Conservation (phyloP, 2,113 vertebrate species). For the Monarcha castaneiventris region DNA sequence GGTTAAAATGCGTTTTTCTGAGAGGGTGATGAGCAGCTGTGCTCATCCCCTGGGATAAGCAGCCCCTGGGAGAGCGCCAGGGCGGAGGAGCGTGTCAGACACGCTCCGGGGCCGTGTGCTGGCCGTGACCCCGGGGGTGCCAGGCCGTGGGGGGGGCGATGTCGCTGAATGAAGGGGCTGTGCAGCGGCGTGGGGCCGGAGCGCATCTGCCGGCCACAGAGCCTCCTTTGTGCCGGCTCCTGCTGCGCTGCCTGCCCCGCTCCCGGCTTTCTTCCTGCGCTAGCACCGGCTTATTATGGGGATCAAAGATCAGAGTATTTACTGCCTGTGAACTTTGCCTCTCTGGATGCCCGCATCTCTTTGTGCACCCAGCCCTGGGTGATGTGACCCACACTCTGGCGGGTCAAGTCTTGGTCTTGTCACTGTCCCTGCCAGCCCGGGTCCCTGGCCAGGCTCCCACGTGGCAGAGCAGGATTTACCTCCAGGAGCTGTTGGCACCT, state of each 20-base stretch:
- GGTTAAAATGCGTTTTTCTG: neutral
- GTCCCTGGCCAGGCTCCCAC: accelerated
- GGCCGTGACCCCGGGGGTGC: neutral
- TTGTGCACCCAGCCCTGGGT: accelerated
- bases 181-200: neutral
- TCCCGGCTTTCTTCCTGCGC: neutral
- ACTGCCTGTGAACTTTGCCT: neutral
- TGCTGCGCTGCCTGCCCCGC: neutral
- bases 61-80: neutral
- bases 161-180: neutral
- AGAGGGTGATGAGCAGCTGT: neutral
- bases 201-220: constrained; percentile 12
- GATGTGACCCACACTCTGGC: accelerated
- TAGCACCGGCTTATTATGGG: neutral
- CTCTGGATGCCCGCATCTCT: neutral
- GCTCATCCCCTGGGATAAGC: neutral
- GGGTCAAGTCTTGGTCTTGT: neutral
- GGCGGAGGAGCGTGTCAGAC: accelerated
- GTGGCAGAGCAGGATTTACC: neutral
- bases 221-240: neutral
- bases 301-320: neutral
- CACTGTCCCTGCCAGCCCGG: neutral
- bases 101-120: accelerated
- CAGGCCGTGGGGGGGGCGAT: neutral
- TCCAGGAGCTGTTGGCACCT: neutral